phyloP scores from a whole-genome alignment of 2,797 vertebrate species.

The Oryzias dopingdopingensis region DNA sequence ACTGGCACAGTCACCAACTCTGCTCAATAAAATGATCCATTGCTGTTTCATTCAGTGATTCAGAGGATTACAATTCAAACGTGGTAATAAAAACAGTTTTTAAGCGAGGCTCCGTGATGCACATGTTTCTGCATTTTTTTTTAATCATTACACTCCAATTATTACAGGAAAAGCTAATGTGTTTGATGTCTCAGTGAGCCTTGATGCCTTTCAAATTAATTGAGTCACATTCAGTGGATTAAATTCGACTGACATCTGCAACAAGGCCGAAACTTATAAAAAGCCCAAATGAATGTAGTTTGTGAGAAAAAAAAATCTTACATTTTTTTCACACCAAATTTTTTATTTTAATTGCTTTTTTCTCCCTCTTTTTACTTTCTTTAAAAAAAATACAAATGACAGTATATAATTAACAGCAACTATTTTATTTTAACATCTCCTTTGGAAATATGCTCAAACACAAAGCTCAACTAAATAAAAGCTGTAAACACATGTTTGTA shows the following conservation, averaged over 20 bases:
- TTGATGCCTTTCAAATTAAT: constrained; percentile 63
- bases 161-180: constrained; percentile 40
- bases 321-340: no score
- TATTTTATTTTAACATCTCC: no score
- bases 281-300: constrained; percentile 65
- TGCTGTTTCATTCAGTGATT: constrained; percentile 60
- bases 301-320: constrained; percentile 35
- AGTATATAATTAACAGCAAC: no score
- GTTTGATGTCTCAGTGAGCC: constrained; percentile 64
- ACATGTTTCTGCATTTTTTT: constrained; percentile 44
- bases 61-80: constrained; percentile 60
- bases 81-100: constrained; percentile 62
- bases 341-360: no score
- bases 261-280: constrained; percentile 51
- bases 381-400: no score
- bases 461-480: no score
- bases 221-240: constrained; percentile 61
- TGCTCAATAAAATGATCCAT: constrained; percentile 30
- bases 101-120: constrained; percentile 51
- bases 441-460: no score
- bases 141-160: constrained; percentile 28
- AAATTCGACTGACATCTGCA: constrained; percentile 58
- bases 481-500: no score
- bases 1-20: constrained; percentile 12
- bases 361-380: no score